These are phyloP conservation scores for Trochalopteron elliotii DNA, from an alignment of 2,113 vertebrate genomes.

Conservation along the genomic window DNA sequence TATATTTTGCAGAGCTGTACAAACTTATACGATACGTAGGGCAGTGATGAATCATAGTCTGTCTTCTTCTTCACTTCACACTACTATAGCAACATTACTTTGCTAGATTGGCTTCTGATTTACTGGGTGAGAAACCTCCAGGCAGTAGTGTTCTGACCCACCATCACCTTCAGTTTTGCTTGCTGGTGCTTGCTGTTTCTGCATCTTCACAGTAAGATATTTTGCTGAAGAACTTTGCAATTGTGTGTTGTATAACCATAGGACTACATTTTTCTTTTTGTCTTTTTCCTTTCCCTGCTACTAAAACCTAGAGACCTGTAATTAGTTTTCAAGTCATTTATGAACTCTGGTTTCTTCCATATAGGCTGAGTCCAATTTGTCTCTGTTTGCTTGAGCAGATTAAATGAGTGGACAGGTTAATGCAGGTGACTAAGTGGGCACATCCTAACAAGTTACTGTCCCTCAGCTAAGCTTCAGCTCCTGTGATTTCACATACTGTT, in stretches of 20 bases:
- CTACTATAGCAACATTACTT: background rate
- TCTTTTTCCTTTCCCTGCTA: background rate
- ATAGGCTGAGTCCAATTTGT: background rate
- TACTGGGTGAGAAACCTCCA: background rate
- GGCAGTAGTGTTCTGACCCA: background rate
- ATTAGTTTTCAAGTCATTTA: background rate
- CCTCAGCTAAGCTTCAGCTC: background rate
- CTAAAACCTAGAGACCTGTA: background rate
- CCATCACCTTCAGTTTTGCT: background rate
- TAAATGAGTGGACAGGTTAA: background rate
- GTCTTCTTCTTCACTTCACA: background rate
- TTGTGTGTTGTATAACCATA: background rate
- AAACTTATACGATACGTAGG: background rate
- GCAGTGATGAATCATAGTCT: background rate
- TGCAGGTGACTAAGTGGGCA: background rate
- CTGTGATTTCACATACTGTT: background rate
- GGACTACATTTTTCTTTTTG: background rate
- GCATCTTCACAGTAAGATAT: background rate
- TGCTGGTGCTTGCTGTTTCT: background rate
- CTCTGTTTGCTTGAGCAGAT: background rate
- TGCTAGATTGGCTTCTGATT: slow-evolving; percentile 3
- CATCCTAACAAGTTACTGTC: background rate
- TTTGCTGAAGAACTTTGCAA: background rate
- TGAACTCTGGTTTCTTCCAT: background rate
- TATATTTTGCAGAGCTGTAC: background rate